Conservation (phyloP, 1,140 invertebrate species). For the Penaeus chinensis region DNA sequence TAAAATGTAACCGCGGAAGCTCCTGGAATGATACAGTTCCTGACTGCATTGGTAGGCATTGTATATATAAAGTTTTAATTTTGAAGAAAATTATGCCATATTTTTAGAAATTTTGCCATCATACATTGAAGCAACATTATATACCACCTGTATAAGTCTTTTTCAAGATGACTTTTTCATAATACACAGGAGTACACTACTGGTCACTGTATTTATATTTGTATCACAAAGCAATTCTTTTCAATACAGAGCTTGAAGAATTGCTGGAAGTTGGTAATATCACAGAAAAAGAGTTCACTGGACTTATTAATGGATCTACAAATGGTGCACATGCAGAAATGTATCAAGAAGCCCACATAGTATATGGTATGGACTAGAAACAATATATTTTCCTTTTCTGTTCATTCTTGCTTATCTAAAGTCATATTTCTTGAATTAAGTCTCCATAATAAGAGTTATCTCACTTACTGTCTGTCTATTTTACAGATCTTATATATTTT, state of each 20-base stretch:
- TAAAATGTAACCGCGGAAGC: conserved; percentile 73
- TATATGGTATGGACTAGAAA: conserved; percentile 37
- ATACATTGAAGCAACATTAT: too few species aligned
- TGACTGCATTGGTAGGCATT: conserved; percentile 74
- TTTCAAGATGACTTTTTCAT: too few species aligned
- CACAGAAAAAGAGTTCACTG: conserved; percentile 31
- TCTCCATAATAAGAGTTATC: too few species aligned
- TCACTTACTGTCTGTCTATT: too few species aligned
- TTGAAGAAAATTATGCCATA: neutral
- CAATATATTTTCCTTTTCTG: neutral
- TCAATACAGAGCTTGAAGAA: conserved; percentile 35
- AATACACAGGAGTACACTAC: too few species aligned
- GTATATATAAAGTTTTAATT: neutral
- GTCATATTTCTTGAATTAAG: too few species aligned
- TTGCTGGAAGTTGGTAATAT: conserved; percentile 45
- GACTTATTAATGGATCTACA: conserved; percentile 41
- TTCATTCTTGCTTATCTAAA: too few species aligned
- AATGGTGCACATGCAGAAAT: conserved; percentile 39
- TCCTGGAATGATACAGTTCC: conserved; percentile 73
- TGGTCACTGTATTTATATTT: too few species aligned
- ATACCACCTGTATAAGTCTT: too few species aligned
- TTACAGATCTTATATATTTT: too few species aligned
- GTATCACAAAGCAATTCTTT: too few species aligned
- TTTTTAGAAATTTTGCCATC: too few species aligned
- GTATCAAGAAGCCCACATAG: conserved; percentile 38